A percentile compares a stretch with the other conserved stretches of the same genome.
phyloP scores from a whole-genome alignment of 2,113 vertebrate genomes.

The human (Homo sapiens) region DNA sequence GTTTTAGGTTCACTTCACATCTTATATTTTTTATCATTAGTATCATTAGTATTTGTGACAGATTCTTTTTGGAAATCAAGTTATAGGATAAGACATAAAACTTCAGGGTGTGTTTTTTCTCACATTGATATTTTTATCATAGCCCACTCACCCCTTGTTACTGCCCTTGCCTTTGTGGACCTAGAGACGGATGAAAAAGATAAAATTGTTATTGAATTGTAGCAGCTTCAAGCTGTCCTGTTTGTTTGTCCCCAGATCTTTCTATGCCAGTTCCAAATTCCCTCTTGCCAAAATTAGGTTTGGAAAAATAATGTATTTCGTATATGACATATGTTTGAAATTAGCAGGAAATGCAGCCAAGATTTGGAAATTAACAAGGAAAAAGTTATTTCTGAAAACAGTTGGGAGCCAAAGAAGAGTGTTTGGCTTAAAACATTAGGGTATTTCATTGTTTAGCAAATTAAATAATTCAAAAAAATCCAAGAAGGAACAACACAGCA shows the following conservation, averaged over 20 bases:
- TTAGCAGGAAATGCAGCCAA: conserved; percentile 83
- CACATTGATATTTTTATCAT: conserved; percentile 61
- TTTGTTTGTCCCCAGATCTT: conserved; percentile 79
- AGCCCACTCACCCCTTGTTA: conserved; percentile 13
- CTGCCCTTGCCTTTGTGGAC: conserved; percentile 27
- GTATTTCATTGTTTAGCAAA: conserved; percentile 80
- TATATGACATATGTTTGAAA: conserved; percentile 85
- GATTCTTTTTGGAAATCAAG: conserved; percentile 62
- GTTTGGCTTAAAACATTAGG: conserved; percentile 80
- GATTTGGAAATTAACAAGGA: conserved; percentile 82
- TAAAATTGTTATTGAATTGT: conserved; percentile 48
- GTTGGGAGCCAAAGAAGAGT: conserved; percentile 77
- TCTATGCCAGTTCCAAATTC: conserved; percentile 74
- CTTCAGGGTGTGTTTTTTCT: conserved; percentile 62
- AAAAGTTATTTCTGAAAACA: conserved; percentile 82
- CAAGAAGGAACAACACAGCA: neutral
- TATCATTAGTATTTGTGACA: conserved; percentile 19
- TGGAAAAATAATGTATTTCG: conserved; percentile 84
- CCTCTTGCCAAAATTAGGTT: conserved; percentile 81
- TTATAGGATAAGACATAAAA: conserved; percentile 47
- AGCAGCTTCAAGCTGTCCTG: conserved; percentile 76
- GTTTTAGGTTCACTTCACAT: neutral
- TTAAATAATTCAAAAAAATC: conserved; percentile 75
- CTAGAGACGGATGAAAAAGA: conserved; percentile 71
- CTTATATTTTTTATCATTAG: neutral